These are phyloP conservation scores for Tinea semifulvella DNA, from an alignment of 2,888 invertebrate species.

Conservation along the genomic window DNA sequence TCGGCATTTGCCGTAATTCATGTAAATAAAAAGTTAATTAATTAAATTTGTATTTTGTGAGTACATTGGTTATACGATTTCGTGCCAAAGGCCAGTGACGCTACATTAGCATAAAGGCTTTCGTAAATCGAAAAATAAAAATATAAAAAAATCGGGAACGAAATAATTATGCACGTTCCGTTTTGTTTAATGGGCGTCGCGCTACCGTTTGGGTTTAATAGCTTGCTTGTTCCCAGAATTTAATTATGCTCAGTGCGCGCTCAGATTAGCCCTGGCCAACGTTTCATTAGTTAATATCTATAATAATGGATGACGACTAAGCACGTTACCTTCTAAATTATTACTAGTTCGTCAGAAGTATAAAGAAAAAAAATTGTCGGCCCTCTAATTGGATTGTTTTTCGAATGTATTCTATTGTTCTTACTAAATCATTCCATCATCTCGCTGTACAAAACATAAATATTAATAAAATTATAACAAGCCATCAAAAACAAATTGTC, in stretches of 20 bases:
- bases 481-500: constrained; percentile 62
- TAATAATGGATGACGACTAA: constrained; percentile 54
- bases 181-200: constrained; percentile 62
- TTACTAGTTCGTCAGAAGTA: background rate
- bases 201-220: constrained; percentile 65
- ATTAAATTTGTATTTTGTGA: constrained; percentile 41
- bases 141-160: constrained; percentile 54
- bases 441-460: constrained; percentile 32
- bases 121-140: constrained; percentile 56
- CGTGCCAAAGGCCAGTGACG: constrained; percentile 55
- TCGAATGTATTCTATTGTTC: background rate
- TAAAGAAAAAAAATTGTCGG: background rate
- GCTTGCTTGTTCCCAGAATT: constrained; percentile 64
- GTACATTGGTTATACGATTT: constrained; percentile 59
- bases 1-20: no score
- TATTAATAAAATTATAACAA: constrained; percentile 62
- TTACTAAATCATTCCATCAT: background rate
- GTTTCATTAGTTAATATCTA: constrained; percentile 62
- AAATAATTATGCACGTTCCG: constrained; percentile 67
- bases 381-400: constrained; percentile 1
- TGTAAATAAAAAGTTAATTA: background rate
- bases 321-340: constrained; percentile 1
- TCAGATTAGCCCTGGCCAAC: constrained; percentile 42
- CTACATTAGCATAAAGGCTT: constrained; percentile 50
- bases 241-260: constrained; percentile 55